These are phyloP conservation scores for Otus scops DNA, from an alignment of 2,797 vertebrate genomes.

Conservation along the genomic window DNA sequence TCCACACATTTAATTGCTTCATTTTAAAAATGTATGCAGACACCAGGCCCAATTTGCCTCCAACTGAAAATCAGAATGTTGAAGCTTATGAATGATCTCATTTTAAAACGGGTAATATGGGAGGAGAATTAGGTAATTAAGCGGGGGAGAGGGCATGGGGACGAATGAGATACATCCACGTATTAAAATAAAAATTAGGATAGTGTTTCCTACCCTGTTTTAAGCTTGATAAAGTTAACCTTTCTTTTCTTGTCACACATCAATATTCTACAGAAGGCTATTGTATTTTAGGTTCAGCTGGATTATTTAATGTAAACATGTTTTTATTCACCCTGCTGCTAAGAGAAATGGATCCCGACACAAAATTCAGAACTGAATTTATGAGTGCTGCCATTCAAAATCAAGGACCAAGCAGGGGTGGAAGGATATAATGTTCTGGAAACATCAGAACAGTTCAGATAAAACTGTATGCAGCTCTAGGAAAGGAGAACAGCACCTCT, in stretches of 20 bases:
- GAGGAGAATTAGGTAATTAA: neutral
- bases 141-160: rapidly evolving
- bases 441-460: constrained; percentile 30
- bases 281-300: neutral
- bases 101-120: neutral
- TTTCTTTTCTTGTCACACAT: neutral
- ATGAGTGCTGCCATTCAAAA: neutral
- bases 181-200: neutral
- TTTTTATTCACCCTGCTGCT: neutral
- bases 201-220: neutral
- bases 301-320: neutral
- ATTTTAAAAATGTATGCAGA: neutral
- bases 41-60: neutral
- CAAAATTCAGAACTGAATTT: neutral
- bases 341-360: neutral
- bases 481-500: neutral
- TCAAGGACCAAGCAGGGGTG: neutral
- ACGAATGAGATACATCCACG: neutral
- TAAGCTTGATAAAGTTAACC: neutral
- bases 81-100: neutral
- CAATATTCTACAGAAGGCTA: neutral
- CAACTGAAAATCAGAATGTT: neutral
- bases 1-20: neutral
- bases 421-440: neutral
- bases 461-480: neutral